A percentile compares a stretch with the other conserved stretches of the same genome.
Conservation (phyloP, 2,888 invertebrate genomes). For the Andricus curvator region DNA sequence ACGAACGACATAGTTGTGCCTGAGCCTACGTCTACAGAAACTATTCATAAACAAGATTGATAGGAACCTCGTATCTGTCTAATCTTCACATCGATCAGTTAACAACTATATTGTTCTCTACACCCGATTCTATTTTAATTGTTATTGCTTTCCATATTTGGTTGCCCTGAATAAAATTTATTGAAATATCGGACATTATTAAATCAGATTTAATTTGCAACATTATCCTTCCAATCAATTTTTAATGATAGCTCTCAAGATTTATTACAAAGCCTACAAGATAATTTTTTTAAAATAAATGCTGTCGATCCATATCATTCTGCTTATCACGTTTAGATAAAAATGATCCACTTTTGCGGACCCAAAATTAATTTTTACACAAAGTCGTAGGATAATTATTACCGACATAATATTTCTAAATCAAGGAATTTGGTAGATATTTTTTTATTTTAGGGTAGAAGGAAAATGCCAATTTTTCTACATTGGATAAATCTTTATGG, state of each 20-base stretch:
- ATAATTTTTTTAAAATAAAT: no score
- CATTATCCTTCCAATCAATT: neutral
- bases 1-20: conserved; percentile 22
- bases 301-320: neutral
- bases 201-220: no score
- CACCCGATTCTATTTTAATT: neutral
- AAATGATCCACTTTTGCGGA: no score
- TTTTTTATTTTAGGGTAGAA: no score
- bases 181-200: neutral
- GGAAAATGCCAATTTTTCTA: no score
- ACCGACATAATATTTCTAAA: no score
- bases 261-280: no score
- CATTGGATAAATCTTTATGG: no score
- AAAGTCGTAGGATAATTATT: no score
- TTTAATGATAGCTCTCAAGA: no score
- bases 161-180: neutral
- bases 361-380: no score
- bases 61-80: conserved; percentile 1
- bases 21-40: neutral
- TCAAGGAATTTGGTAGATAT: no score
- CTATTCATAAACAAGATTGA: conserved; percentile 27
- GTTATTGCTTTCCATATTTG: neutral
- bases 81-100: neutral
- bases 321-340: neutral
- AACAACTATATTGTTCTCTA: conserved; percentile 15